Conservation (phyloP, 2,113 vertebrate genomes). For the Cygnus atratus region DNA sequence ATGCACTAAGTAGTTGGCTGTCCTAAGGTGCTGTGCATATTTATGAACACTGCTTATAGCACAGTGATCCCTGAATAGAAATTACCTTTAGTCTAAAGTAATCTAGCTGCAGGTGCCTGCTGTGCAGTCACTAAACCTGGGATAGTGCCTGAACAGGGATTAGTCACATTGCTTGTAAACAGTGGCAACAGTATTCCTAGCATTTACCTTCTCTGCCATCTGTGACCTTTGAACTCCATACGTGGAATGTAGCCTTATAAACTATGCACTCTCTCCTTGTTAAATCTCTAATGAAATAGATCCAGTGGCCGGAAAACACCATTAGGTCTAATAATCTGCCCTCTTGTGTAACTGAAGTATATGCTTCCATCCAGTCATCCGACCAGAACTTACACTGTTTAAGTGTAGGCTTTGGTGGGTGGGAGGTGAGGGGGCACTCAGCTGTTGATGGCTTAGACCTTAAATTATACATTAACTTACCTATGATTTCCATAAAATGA, state of each 20-base stretch:
- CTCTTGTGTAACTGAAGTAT: neutral
- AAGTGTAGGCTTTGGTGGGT: rapidly evolving
- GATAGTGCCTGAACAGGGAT: neutral
- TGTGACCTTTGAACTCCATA: neutral
- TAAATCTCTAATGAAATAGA: neutral
- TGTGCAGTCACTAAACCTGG: neutral
- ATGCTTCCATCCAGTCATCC: neutral
- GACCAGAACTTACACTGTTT: neutral
- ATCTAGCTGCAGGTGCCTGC: neutral
- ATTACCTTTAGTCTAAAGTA: neutral
- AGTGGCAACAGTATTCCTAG: neutral
- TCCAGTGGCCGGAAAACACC: neutral
- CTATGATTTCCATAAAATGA: neutral
- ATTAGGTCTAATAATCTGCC: neutral
- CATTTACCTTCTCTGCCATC: neutral
- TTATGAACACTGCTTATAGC: neutral
- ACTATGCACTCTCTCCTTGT: neutral
- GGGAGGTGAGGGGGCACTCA: rapidly evolving
- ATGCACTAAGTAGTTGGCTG: neutral
- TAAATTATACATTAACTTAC: neutral
- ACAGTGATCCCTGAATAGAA: neutral
- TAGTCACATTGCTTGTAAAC: neutral
- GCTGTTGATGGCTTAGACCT: neutral
- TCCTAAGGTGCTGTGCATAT: neutral
- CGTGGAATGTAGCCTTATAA: neutral